phyloP scores from a whole-genome alignment of 2,797 vertebrate genomes.

The Leucoraja ocellata region DNA sequence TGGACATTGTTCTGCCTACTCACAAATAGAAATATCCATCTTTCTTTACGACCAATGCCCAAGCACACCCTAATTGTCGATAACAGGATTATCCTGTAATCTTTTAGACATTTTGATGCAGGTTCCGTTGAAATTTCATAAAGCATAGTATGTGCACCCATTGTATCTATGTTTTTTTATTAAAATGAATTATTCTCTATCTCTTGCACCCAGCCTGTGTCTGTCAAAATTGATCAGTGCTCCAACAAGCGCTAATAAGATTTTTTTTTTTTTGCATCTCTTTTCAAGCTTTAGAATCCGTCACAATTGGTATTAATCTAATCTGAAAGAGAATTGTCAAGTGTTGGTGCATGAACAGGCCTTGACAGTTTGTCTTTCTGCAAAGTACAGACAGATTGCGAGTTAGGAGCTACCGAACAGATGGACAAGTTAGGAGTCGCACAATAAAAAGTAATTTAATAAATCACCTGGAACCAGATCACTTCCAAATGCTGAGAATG shows the following conservation, averaged over 20 bases:
- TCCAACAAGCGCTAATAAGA: conserved; percentile 61
- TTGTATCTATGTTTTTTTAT: neutral
- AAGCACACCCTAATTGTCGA: conserved; percentile 14
- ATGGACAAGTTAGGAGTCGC: conserved; percentile 75
- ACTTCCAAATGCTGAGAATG: conserved; percentile 76
- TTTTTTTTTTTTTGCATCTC: conserved; percentile 53
- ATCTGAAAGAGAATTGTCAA: conserved; percentile 76
- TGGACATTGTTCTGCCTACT: conserved; percentile 2
- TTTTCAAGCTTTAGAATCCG: conserved; percentile 71
- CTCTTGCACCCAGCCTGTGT: conserved; percentile 50
- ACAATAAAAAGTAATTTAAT: conserved; percentile 74
- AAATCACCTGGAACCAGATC: conserved; percentile 78
- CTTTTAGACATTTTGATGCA: conserved; percentile 31
- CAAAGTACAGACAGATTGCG: conserved; percentile 74
- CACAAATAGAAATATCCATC: conserved; percentile 30
- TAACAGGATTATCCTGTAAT: conserved; percentile 35
- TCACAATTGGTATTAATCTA: conserved; percentile 76
- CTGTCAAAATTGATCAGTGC: conserved; percentile 63
- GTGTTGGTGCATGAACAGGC: conserved; percentile 52
- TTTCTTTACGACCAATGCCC: neutral
- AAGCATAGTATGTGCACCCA: neutral
- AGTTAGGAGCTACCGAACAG: conserved; percentile 75
- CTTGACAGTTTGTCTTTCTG: conserved; percentile 75
- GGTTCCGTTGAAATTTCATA: conserved; percentile 23
- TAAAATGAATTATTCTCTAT: conserved; percentile 30